Evolutionary conservation across 2,113 vertebrate species (phyloP).

Genomic region (Dasypus novemcinctus): DNA sequence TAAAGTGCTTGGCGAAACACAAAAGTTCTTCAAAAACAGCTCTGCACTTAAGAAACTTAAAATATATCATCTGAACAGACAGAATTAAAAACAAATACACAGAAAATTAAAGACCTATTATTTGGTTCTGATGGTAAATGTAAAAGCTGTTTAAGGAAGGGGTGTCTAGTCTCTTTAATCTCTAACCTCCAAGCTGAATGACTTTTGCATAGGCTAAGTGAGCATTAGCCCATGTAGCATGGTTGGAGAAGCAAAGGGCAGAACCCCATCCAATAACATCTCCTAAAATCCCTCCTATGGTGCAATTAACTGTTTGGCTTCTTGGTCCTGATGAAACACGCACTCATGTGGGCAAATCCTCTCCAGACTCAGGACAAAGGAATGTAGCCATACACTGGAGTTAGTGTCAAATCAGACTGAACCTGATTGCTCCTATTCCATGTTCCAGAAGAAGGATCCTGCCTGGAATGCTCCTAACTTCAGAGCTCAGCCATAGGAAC

Average conservation of each 20-base stretch:
- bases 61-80: background rate
- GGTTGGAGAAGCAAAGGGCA: background rate
- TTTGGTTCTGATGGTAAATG: background rate
- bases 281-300: background rate
- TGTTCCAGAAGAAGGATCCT: background rate
- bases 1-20: background rate
- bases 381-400: background rate
- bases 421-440: background rate
- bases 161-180: conserved; percentile 3
- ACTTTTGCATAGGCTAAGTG: background rate
- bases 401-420: background rate
- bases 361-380: background rate
- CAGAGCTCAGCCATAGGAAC: background rate
- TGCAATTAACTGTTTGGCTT: background rate
- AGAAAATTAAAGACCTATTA: background rate
- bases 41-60: conserved; percentile 11
- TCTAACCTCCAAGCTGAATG: background rate
- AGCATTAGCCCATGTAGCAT: background rate
- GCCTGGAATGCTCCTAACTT: background rate
- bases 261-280: background rate
- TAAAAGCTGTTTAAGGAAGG: conserved; percentile 8
- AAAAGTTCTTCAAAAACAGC: background rate
- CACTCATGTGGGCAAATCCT: background rate
- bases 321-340: background rate
- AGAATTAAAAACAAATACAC: conserved; percentile 34